Base-by-base conservation (phyloP, 2,797 vertebrate genomes). In the Halcyon badia region DNA sequence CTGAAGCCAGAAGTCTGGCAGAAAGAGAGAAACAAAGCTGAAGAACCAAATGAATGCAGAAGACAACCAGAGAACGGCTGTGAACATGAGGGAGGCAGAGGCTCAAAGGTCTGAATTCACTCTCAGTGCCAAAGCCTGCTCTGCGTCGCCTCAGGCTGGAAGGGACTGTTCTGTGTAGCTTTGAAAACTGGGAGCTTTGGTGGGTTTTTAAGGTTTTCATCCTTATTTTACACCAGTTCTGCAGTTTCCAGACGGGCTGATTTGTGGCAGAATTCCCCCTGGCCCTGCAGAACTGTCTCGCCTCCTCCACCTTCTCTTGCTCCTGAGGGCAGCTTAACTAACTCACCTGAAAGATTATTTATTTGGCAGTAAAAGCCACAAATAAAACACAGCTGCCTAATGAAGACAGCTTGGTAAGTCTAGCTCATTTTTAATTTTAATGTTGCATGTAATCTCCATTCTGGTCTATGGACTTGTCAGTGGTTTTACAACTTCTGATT, bases 361-460 rank as follows among this genome's bases (percentile, higher is more conserved):
- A 96, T 96, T 89, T 80, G 95, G 93, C 95, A 93, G 78, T 96
- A 91, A 96, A 94, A 94, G 44, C 51, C 62, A 92, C 87, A 92
- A 79, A 96, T 96, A 97, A 96, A 96, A 44, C 35, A 56, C 52
- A 57, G 87, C 72, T 25, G 62, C 89, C 90, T 97, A 97, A 97
- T 95, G 97, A 96, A 95, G 96, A 87, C 89, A 87, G 61, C 85
- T 72, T 37, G 39, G 95, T 68, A 58, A 82, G 81, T 69, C 81
- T 88, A 83, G 87, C 66, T 89, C 78, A 80, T 97, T 96, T 97
- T 97, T 97, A 96, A 95, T 96, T 78, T 97, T 97, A 94, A 97
- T 93, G 96, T 94, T 89, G 87, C 89, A 51, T 89, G 78, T 96
- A 94, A 96, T 95, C 75, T 94, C 85, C 76, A 58, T 64, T 42